phyloP scores from a whole-genome alignment of 2,797 vertebrate genomes.

The Alca torda region DNA sequence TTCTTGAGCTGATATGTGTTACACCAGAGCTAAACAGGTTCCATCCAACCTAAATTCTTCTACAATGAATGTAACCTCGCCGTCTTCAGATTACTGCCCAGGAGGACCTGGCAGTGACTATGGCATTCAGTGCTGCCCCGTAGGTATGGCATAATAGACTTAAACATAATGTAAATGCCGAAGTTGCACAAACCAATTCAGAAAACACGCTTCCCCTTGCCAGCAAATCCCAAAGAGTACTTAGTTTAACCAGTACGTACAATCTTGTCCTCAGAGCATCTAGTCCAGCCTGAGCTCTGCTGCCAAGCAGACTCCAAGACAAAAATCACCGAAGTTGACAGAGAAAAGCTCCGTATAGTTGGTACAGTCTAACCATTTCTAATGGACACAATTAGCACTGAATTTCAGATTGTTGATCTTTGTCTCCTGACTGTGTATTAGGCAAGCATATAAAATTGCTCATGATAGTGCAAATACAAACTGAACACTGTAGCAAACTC shows the following conservation, averaged over 20 bases:
- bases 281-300: not conserved
- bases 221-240: not conserved
- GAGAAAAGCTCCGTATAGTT: not conserved
- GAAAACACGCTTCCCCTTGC: not conserved
- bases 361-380: not conserved
- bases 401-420: not conserved
- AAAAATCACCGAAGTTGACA: not conserved
- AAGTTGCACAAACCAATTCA: not conserved
- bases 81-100: not conserved
- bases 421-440: not conserved
- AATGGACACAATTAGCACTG: not conserved
- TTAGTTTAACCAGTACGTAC: not conserved
- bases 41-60: not conserved
- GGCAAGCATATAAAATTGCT: not conserved
- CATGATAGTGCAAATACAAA: not conserved
- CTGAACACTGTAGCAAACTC: not conserved
- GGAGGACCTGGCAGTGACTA: not conserved
- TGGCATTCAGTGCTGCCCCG: not conserved
- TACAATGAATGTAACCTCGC: not conserved
- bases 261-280: not conserved
- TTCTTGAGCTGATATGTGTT: not conserved
- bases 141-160: accelerated
- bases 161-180: not conserved
- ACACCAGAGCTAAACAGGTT: not conserved
- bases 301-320: not conserved